A percentile compares a stretch with the other conserved stretches of the same genome.
These are phyloP conservation scores for Nannoperca australis DNA, from an alignment of 2,797 vertebrate genomes.

Conservation along the genomic window DNA sequence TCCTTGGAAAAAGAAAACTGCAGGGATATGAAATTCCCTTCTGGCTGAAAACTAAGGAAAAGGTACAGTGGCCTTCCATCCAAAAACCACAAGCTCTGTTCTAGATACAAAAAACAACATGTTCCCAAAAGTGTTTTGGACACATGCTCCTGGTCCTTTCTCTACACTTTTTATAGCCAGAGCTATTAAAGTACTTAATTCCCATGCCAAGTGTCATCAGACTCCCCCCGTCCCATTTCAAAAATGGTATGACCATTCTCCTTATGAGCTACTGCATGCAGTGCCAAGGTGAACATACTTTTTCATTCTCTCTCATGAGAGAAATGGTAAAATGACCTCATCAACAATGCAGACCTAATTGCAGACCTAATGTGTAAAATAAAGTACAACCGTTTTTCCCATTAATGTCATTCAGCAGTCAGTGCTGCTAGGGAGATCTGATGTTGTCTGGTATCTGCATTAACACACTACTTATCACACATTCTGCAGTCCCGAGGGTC, in stretches of 20 bases:
- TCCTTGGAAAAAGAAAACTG: slow-evolving; percentile 72
- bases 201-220: slow-evolving; percentile 77
- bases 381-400: slow-evolving; percentile 47
- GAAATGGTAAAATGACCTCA: slow-evolving; percentile 50
- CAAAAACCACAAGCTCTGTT: slow-evolving; percentile 70
- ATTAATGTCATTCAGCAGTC: slow-evolving; percentile 52
- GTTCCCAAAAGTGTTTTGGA: slow-evolving; percentile 70
- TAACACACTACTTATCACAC: slow-evolving; percentile 20
- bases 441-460: slow-evolving; percentile 59
- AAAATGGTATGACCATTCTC: slow-evolving; percentile 68
- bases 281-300: slow-evolving; percentile 70
- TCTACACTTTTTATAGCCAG: slow-evolving; percentile 72
- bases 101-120: slow-evolving; percentile 67
- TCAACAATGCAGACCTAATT: slow-evolving; percentile 64
- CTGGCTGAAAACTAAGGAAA: slow-evolving; percentile 58
- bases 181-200: slow-evolving; percentile 80
- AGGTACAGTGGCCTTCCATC: slow-evolving; percentile 58
- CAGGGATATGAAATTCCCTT: slow-evolving; percentile 72
- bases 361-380: slow-evolving; percentile 63
- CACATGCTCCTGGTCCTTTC: slow-evolving; percentile 63
- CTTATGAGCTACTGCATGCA: slow-evolving; percentile 42
- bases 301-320: slow-evolving; percentile 43
- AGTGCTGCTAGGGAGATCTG: slow-evolving; percentile 27
- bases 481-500: not conserved
- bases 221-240: slow-evolving; percentile 74